Conservation (phyloP, 2,113 vertebrate species). For the Cathartes aura region DNA sequence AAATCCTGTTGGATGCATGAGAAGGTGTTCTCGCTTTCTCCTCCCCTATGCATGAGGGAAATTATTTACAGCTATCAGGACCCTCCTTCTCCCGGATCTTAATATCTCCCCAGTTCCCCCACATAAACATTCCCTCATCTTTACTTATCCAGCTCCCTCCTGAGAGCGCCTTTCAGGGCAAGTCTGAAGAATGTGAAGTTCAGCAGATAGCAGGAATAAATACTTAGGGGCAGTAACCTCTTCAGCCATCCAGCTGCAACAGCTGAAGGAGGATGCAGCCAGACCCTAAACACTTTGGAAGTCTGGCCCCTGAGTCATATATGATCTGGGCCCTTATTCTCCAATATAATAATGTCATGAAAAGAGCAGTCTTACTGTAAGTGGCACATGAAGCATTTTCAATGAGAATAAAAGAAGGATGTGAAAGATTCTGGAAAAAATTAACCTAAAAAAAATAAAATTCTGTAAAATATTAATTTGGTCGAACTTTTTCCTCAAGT, state of each 20-base stretch:
- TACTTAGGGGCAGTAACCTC: neutral
- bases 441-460: neutral
- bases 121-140: neutral
- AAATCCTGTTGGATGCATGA: neutral
- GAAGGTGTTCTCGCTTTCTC: neutral
- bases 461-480: neutral
- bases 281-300: neutral
- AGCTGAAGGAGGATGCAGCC: neutral
- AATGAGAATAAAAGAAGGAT: neutral
- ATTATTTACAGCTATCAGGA: neutral
- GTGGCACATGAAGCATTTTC: neutral
- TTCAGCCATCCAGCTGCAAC: neutral
- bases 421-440: neutral
- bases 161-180: neutral
- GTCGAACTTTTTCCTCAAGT: neutral
- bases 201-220: neutral
- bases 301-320: rapidly evolving
- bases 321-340: neutral
- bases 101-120: neutral
- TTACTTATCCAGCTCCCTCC: neutral
- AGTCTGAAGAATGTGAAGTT: neutral
- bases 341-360: neutral
- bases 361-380: neutral
- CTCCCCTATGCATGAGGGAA: neutral
- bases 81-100: neutral